A percentile compares a stretch with the other conserved stretches of the same genome.
Evolutionary conservation across 2,888 invertebrate species (phyloP).

Genomic region (Eupithecia exiguata): DNA sequence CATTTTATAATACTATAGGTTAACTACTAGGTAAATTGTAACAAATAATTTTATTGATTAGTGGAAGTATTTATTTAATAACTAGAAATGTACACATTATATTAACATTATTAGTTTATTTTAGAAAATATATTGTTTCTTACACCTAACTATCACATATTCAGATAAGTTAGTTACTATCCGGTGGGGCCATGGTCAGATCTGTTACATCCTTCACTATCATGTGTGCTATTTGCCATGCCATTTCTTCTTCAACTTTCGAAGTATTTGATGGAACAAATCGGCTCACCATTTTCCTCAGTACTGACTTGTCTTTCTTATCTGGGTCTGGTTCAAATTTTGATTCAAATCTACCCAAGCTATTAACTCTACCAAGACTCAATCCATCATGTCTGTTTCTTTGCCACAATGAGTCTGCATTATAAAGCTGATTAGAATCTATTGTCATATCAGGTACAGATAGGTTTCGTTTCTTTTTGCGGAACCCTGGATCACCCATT

Average conservation of each 20-base stretch:
- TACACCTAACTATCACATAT: slow-evolving; percentile 57
- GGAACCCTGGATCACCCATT: slow-evolving; percentile 84
- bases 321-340: slow-evolving; percentile 93
- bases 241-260: slow-evolving; percentile 97
- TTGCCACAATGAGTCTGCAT: slow-evolving; percentile 95
- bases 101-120: slow-evolving; percentile 54
- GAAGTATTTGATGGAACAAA: slow-evolving; percentile 93
- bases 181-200: slow-evolving; percentile 88
- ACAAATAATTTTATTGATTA: slow-evolving; percentile 1
- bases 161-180: slow-evolving; percentile 62
- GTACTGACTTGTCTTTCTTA: slow-evolving; percentile 75
- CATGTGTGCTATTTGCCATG: slow-evolving; percentile 98
- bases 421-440: slow-evolving; percentile 91
- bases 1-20: not conserved
- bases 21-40: not conserved
- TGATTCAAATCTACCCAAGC: slow-evolving; percentile 95
- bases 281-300: slow-evolving; percentile 87
- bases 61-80: slow-evolving; percentile 36
- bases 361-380: slow-evolving; percentile 93
- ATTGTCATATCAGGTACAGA: slow-evolving; percentile 89
- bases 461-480: slow-evolving; percentile 77
- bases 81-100: slow-evolving; percentile 47
- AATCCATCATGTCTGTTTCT: slow-evolving; percentile 89
- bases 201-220: slow-evolving; percentile 97
- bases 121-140: slow-evolving; percentile 66